Evolutionary conservation across 1,140 invertebrate genomes (phyloP).

Genomic region (Lasioglossum albipes): DNA sequence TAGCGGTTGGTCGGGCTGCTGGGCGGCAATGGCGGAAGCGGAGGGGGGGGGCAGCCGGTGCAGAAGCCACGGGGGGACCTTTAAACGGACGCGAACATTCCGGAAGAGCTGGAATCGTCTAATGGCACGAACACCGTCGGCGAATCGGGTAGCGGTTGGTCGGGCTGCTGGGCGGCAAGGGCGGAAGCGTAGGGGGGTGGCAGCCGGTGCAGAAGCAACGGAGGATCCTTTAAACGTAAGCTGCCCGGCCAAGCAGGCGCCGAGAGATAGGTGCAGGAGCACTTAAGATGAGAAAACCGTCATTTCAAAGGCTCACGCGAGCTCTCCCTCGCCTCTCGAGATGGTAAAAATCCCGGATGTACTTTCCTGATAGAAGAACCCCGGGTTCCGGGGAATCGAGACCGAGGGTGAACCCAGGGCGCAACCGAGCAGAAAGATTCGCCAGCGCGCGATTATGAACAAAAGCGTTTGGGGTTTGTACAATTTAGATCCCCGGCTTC

Average conservation of each 20-base stretch:
- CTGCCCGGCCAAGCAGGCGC: conserved; percentile 18
- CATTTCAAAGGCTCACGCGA: conserved; percentile 43
- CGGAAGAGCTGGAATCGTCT: conserved; percentile 50
- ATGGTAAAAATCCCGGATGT: conserved; percentile 44
- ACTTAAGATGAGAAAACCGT: conserved; percentile 59
- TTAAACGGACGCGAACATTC: conserved; percentile 50
- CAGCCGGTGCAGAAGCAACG: background rate
- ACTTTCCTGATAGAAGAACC: conserved; percentile 29
- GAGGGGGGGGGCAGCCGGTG: background rate
- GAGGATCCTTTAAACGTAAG: conserved; percentile 44
- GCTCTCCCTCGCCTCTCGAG: background rate
- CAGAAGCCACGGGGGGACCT: too few relatives aligned
- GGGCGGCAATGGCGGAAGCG: background rate
- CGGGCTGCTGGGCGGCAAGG: too few relatives aligned
- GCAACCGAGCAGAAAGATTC: background rate
- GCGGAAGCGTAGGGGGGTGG: background rate
- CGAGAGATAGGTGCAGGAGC: conserved; percentile 40
- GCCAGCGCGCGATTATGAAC: background rate
- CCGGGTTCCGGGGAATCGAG: background rate
- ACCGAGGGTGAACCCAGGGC: background rate
- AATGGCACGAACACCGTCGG: conserved; percentile 34
- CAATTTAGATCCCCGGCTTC: background rate
- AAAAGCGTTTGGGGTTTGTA: background rate
- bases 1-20: too few relatives aligned
- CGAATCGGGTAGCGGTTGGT: background rate